phyloP scores from a whole-genome alignment of 2,113 vertebrate genomes.

The Pimephales promelas region DNA sequence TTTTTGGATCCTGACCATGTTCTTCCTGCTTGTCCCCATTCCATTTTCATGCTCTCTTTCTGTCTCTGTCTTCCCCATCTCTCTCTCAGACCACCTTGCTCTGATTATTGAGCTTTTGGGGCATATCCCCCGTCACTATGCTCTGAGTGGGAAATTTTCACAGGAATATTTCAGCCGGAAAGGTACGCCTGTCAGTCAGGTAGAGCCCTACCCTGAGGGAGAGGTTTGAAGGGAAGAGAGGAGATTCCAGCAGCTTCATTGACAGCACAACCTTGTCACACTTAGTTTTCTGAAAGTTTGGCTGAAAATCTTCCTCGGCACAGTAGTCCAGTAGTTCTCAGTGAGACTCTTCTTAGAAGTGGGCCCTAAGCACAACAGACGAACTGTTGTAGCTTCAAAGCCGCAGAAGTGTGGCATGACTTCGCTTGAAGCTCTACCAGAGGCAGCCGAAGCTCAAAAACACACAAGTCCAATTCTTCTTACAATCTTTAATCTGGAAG shows the following conservation, averaged over 20 bases:
- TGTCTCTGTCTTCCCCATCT: constrained; percentile 53
- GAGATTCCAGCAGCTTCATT: constrained; percentile 34
- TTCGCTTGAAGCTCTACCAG: background rate
- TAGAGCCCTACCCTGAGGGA: constrained; percentile 61
- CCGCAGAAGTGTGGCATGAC: background rate
- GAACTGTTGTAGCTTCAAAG: background rate
- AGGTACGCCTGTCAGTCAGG: constrained; percentile 79
- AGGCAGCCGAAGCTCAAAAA: background rate
- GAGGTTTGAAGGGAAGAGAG: constrained; percentile 38
- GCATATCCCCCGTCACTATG: constrained; percentile 92
- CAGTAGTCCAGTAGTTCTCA: background rate
- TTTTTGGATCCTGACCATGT: background rate
- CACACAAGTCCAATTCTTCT: background rate
- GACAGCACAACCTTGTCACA: constrained; percentile 44
- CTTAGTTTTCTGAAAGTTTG: background rate
- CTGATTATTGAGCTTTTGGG: constrained; percentile 91
- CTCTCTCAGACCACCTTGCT: constrained; percentile 76
- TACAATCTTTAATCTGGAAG: constrained; percentile 2
- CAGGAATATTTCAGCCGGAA: constrained; percentile 98
- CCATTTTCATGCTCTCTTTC: constrained; percentile 27
- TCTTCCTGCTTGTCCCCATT: constrained; percentile 24
- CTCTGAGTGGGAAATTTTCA: constrained; percentile 94
- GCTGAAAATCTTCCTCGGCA: background rate
- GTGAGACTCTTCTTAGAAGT: background rate
- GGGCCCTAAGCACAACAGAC: background rate